Evolutionary conservation across 1,140 invertebrate species (phyloP), one percentile per base, ranked within the genome.

Genomic region (Bombus superbus): DNA sequence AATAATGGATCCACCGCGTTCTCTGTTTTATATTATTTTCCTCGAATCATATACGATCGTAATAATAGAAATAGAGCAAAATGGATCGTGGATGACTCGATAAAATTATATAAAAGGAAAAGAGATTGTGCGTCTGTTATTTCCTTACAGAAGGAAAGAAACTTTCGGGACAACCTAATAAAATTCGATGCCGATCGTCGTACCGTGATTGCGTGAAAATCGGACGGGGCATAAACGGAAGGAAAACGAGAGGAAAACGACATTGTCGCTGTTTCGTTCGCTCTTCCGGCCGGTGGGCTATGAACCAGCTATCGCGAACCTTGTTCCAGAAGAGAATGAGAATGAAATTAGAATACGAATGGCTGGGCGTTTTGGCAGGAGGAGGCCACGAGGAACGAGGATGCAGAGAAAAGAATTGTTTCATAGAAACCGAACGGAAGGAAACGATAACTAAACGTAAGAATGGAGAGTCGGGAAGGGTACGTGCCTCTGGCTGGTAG

Each of bases 331-430:
- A 22, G 3, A 25, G 35, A 25, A n/a, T 1, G 2, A 15, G 28
- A 22, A 72, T 1, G 18, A 72, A 40, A 72, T 72, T 18, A n/a
- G 69, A 73, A n/a, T 44, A 44, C 13, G 42, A 73, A 59, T 18
- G 35, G 6, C 11, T 18, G 28, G 47, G 3, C 42, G n/a, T n/a
- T 42, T n/a, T 3, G 69, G 6, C 28, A n/a, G 11, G 9, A 3
- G 3, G 0, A 38, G 5, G 5, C 0, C 0, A 6, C 2, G 64
- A 42, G 38, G 0, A 8, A 53, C 47, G 18, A 22, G 15, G 1
- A 42, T 0, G 42, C 0, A 10, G 59, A 11, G 4, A 3, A 35
- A 8, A 13, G n/a, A 28, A 32, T 32, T 32, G 69, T n/a, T 71
- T n/a, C 6, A 38, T 13, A 40, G 22, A 15, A 42, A 18, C 4